Base-by-base conservation (phyloP, 2,797 vertebrate species). In the Naso thynnoides region DNA sequence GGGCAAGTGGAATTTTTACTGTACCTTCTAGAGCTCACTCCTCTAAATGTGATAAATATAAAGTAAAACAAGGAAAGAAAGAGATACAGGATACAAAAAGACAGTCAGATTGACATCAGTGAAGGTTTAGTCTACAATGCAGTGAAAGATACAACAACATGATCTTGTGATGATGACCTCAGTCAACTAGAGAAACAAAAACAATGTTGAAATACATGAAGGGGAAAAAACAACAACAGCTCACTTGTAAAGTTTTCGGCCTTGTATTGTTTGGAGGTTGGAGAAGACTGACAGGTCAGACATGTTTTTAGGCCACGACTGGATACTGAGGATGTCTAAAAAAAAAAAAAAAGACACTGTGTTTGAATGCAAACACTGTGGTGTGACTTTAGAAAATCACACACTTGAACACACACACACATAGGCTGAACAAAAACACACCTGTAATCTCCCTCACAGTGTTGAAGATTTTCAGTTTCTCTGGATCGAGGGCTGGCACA, bases 381-480 rank as follows among this genome's bases (percentile, higher is more conserved):
- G 69, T 2, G 6, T 49, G 16, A 26, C 26, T 29, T 42, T 16
- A 60, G 45, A 42, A 54, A 24, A 45, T 33, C n/a, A 38, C 27
- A 52, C 23, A 27, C 31, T 29, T 13, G 29, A 19, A 18, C 41
- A 33, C 52, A 24, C 21, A 45, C 49, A 18, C 16, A 27, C 18
- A 31, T 9, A 54, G 27, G 21, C 52, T n/a, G n/a, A n/a, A 33
- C 21, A 21, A 26, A 26, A 21, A 24, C 42, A 39, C 70, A 98
- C 97, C 97, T 88, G 97, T 98, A 71, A 99, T 98, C 91, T 99
- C 97, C 64, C 87, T 91, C 73, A 99, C 97, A 0, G 97, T 97
- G 76, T 85, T 93, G 88, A 99, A 99, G 75, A 97, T 92, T 52
- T 95, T 97, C 57, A 99, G 95, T 74, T 98, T 99, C 84, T 96